Percentiles rank a stretch among this genome's conserved stretches.
Conservation (phyloP, 2,888 invertebrate species). For the Euzophera pinguis region DNA sequence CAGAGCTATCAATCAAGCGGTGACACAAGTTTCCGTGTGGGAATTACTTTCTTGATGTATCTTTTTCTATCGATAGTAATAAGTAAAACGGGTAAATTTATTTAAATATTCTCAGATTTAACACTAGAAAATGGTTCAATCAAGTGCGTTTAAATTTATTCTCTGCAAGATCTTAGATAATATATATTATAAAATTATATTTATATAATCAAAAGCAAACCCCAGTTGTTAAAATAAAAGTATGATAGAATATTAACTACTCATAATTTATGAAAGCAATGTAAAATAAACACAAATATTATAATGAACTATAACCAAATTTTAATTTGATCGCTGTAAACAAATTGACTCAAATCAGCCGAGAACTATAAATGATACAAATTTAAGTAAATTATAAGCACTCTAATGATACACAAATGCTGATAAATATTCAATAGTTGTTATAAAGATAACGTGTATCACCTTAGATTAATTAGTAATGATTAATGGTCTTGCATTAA, state of each 20-base stretch:
- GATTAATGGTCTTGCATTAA: constrained; percentile 51
- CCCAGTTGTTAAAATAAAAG: no score
- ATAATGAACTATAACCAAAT: neutral
- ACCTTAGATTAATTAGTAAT: constrained; percentile 49
- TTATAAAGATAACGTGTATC: constrained; percentile 19
- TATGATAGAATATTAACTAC: no score
- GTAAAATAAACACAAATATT: neutral
- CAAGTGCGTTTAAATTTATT: no score
- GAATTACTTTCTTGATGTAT: constrained; percentile 49
- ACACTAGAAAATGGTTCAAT: no score
- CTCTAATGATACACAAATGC: neutral
- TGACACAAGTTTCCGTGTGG: constrained; percentile 64
- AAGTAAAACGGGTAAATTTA: neutral
- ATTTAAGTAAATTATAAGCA: constrained; percentile 5
- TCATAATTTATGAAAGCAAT: neutral
- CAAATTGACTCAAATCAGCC: neutral
- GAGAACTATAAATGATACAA: neutral
- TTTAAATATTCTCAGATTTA: no score
- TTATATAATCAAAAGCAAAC: no score
- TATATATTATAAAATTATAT: no score
- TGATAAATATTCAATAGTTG: constrained; percentile 12
- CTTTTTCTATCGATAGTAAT: constrained; percentile 8
- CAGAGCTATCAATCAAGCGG: constrained; percentile 61
- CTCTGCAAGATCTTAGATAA: no score
- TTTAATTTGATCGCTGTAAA: constrained; percentile 2